A percentile compares a stretch with the other conserved stretches of the same genome.
Evolutionary conservation across 2,888 invertebrate species (phyloP).

Genomic region (Hydraecia micacea): DNA sequence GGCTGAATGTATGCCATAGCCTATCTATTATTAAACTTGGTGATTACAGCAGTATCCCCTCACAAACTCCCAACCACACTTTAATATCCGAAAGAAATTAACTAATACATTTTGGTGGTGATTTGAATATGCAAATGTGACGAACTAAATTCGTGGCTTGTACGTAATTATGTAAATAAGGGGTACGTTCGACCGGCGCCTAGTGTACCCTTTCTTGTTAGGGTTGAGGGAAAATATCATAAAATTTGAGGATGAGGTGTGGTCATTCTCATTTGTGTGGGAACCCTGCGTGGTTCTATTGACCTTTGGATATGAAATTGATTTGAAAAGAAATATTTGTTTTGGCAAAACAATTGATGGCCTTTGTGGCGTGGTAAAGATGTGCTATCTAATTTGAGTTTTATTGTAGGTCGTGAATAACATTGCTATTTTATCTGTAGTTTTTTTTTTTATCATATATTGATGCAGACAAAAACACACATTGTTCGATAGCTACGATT

Average conservation of each 20-base stretch:
- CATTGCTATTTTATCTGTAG: neutral
- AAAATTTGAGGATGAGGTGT: conserved; percentile 22
- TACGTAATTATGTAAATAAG: conserved; percentile 62
- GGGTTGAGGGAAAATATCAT: conserved; percentile 22
- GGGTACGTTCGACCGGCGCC: conserved; percentile 37
- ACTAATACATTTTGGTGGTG: conserved; percentile 52
- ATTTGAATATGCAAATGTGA: conserved; percentile 63
- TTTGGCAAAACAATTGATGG: conserved; percentile 7
- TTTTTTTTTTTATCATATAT: neutral
- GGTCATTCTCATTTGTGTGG: conserved; percentile 22
- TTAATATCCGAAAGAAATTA: conserved; percentile 48
- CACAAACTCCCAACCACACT: conserved; percentile 5
- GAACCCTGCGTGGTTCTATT: conserved; percentile 1
- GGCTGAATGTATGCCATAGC: neutral
- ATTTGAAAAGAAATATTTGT: conserved; percentile 4
- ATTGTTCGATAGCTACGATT: neutral
- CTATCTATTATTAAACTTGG: neutral
- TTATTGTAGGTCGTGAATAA: neutral
- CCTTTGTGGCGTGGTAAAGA: neutral
- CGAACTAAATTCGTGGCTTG: conserved; percentile 56
- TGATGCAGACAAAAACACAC: neutral
- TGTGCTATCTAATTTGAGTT: neutral
- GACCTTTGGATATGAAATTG: neutral
- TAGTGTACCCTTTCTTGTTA: conserved; percentile 54
- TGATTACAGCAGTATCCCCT: conserved; percentile 3